Conservation (phyloP, 2,113 vertebrate genomes). For the Ornithorhynchus anatinus region DNA sequence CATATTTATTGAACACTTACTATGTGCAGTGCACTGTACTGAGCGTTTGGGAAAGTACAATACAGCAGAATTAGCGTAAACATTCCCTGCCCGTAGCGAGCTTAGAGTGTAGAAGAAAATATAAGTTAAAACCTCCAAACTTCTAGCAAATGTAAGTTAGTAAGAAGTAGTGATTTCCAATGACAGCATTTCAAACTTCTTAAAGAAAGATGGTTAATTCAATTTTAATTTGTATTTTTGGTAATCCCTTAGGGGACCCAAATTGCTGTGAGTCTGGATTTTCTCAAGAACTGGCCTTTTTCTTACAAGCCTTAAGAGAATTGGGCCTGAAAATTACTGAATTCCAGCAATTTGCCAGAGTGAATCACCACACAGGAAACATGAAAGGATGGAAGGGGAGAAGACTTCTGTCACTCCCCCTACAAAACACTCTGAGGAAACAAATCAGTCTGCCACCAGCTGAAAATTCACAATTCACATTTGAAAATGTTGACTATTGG, state of each 20-base stretch:
- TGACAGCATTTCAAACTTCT: background rate
- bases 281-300: constrained; percentile 37
- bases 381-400: background rate
- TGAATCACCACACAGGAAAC: constrained; percentile 4
- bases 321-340: constrained; percentile 17
- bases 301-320: constrained; percentile 6
- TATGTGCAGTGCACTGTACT: too few relatives aligned
- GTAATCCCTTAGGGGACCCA: constrained; percentile 26
- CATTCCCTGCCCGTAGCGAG: too few relatives aligned
- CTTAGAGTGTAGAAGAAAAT: too few relatives aligned
- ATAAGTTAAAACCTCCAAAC: too few relatives aligned
- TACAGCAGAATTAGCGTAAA: too few relatives aligned
- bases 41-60: too few relatives aligned
- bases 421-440: background rate
- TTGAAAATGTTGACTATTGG: too few relatives aligned
- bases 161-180: too few relatives aligned
- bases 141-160: too few relatives aligned
- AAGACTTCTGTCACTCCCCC: background rate
- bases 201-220: constrained; percentile 14
- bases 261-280: constrained; percentile 25
- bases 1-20: too few relatives aligned
- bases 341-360: background rate
- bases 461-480: too few relatives aligned
- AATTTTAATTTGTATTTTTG: constrained; percentile 41
- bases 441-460: background rate